Conservation (phyloP, 2,113 vertebrate species). For the Phaethon lepturus region DNA sequence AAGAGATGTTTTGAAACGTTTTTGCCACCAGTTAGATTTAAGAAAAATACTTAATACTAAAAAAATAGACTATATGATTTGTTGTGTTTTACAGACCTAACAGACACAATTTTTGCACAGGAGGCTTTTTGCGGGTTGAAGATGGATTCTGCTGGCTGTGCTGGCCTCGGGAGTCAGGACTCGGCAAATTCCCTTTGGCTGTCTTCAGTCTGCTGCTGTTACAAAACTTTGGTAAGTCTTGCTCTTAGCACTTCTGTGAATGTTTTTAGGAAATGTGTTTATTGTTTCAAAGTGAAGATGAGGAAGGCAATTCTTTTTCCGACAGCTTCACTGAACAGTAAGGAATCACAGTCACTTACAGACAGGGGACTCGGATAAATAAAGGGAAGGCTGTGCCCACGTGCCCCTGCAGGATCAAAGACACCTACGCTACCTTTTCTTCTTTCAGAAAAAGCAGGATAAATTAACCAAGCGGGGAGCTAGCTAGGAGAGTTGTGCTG, state of each 20-base stretch:
- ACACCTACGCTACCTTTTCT: background rate
- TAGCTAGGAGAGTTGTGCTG: background rate
- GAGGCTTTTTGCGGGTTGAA: background rate
- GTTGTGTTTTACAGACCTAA: background rate
- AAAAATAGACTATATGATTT: background rate
- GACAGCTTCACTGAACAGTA: background rate
- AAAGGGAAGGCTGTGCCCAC: background rate
- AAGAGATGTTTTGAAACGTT: background rate
- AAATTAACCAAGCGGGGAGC: background rate
- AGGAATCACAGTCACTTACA: background rate
- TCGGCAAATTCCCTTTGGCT: background rate
- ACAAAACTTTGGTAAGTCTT: background rate
- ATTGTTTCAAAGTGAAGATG: background rate
- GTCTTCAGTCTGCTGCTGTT: background rate
- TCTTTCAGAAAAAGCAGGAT: background rate
- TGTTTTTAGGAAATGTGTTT: background rate
- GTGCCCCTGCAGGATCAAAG: background rate
- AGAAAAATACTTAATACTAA: background rate
- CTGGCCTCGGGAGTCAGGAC: background rate
- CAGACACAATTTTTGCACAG: background rate
- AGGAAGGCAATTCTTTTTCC: background rate
- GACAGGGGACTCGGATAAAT: background rate
- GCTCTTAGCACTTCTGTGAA: background rate
- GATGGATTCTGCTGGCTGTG: background rate
- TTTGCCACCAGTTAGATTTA: background rate